Conservation (phyloP, 1,140 invertebrate genomes). For the Drosophila kurseongensis region DNA sequence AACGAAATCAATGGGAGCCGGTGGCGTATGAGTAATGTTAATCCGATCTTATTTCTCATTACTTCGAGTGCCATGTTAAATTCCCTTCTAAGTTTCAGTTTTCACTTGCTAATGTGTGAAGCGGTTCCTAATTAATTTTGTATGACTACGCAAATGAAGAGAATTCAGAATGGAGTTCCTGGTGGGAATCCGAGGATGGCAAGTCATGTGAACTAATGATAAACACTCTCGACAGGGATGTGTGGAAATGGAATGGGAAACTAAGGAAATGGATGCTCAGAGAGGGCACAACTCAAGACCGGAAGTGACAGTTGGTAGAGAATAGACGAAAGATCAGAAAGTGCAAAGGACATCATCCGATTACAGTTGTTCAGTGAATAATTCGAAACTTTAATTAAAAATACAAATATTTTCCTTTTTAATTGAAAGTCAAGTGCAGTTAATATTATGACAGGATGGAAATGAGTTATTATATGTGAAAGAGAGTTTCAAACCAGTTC, state of each 20-base stretch:
- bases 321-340: conserved; percentile 3
- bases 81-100: conserved; percentile 18
- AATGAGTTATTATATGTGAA: conserved; percentile 3
- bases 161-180: conserved; percentile 6
- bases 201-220: conserved; percentile 62
- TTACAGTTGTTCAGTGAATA: conserved; percentile 3
- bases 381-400: conserved; percentile 24
- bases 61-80: background rate
- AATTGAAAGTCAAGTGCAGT: conserved; percentile 4
- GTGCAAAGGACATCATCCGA: conserved; percentile 7
- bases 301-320: conserved; percentile 9
- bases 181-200: conserved; percentile 13
- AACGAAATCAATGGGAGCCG: conserved; percentile 27
- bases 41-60: background rate
- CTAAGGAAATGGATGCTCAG: conserved; percentile 31
- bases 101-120: conserved; percentile 30
- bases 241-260: conserved; percentile 14
- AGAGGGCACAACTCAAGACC: conserved; percentile 23
- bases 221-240: conserved; percentile 32
- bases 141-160: conserved; percentile 53
- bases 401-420: conserved; percentile 6
- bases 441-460: conserved; percentile 9
- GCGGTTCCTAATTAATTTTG: conserved; percentile 47
- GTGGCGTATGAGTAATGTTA: conserved; percentile 33
- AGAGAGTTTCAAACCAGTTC: conserved; percentile 4